A percentile compares a stretch with the other conserved stretches of the same genome.
These are phyloP conservation scores for Phaethornis superciliosus DNA, from an alignment of 2,113 vertebrate species.

Conservation along the genomic window DNA sequence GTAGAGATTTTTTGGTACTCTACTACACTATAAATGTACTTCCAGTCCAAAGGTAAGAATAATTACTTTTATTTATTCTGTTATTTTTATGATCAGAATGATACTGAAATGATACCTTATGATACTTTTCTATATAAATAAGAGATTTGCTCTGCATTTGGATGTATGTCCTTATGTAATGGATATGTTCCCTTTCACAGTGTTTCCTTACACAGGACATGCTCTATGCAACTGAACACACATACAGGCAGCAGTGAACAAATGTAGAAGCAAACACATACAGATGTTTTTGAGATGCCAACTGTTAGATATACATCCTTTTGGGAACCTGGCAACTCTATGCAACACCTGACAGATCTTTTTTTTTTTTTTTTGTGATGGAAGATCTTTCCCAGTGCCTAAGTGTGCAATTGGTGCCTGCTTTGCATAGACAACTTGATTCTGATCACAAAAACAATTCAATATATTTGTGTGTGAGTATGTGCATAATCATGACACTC, in stretches of 20 bases:
- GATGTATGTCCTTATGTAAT: no score
- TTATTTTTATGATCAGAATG: no score
- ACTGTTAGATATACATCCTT: not conserved
- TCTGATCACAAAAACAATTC: not conserved
- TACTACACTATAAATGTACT: not conserved
- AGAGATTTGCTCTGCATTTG: not conserved
- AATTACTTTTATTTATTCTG: no score
- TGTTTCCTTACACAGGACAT: not conserved
- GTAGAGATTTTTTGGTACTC: not conserved
- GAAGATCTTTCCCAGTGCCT: not conserved
- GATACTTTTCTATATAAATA: not conserved
- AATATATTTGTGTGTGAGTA: not conserved
- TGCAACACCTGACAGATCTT: not conserved
- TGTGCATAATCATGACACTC: not conserved
- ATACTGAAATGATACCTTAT: no score
- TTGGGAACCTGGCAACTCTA: not conserved
- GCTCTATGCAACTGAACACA: fast-evolving
- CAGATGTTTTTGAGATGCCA: not conserved
- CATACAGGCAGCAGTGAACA: not conserved
- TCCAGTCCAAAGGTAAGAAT: not conserved
- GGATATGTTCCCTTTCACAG: not conserved
- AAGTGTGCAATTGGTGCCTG: not conserved
- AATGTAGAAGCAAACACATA: not conserved
- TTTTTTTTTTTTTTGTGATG: not conserved
- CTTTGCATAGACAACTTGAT: not conserved